Evolutionary conservation across 2,797 vertebrate genomes (phyloP), one percentile per base, ranked within the genome.

Genomic region (Molossus alvarezi): DNA sequence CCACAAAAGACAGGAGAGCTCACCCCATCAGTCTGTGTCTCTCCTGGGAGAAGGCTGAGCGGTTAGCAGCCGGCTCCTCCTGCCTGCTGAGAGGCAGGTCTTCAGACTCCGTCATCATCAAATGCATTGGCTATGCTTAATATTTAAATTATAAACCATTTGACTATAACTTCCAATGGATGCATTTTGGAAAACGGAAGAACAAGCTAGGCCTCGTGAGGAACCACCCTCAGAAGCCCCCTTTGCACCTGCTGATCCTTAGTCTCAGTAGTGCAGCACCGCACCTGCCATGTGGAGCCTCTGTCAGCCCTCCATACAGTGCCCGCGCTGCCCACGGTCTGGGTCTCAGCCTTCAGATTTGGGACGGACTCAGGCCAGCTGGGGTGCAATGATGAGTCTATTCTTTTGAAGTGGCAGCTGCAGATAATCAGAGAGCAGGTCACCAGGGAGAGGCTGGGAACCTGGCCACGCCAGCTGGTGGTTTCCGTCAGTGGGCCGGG

Each of bases 331-430:
- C 73, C 7, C 55, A n/a, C 65, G 67, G 23, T 75, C 45, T 0
- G 7, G n/a, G 25, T 33, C 23, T 79, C 75, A 51, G 76, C 64
- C 53, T 29, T 58, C 25, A 41, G 92, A 69, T 93, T 81, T 5
- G 57, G 82, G 60, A 79, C 3, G 1, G 41, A 27, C 57, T 76
- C 20, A 25, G 48, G 57, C 48, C 75, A 17, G 53, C 64, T 23
- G 25, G 14, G 33, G 80, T 73, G 57, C 1, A 0, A 23, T 58
- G 80, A 82, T 53, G 72, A 95, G 91, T 89, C 96, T 97, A 29
- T 65, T 85, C 89, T 73, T 96, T 84, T 97, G 94, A 97, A 97
- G 88, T 23, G 62, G 79, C 60, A 95, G 45, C 71, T 58, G 82
- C 58, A 95, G 84, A 62, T 93, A 87, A 77, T 37, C 72, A 80